A percentile compares a stretch with the other conserved stretches of the same genome.
Evolutionary conservation across 2,113 vertebrate species (phyloP).

Genomic region (Sapajus apella): DNA sequence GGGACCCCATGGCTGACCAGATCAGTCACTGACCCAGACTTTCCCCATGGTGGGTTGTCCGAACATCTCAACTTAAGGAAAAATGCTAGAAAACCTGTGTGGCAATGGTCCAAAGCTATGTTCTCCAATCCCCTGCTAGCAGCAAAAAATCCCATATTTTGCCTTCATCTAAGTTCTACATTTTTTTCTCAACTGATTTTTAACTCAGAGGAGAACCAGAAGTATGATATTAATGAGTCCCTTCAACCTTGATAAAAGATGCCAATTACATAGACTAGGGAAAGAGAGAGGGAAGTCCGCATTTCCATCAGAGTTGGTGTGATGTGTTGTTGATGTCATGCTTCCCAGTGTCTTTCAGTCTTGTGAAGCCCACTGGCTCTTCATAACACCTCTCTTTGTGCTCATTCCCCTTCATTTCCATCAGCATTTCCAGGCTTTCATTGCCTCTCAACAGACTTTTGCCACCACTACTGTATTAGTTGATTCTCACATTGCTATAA

Average conservation of each 20-base stretch:
- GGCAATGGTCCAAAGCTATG: not conserved
- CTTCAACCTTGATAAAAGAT: not conserved
- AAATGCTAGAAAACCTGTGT: not conserved
- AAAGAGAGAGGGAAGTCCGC: not conserved
- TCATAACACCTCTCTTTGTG: not conserved
- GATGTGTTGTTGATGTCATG: not conserved
- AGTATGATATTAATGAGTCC: not conserved
- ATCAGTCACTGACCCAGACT: not conserved
- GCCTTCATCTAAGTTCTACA: not conserved
- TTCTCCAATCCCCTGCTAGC: not conserved
- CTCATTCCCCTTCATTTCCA: not conserved
- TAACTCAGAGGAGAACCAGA: not conserved
- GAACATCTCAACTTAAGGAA: not conserved
- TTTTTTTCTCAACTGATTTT: slow-evolving; percentile 1
- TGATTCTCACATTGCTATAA: no score
- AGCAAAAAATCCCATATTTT: not conserved
- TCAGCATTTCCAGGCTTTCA: not conserved
- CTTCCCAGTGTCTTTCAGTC: not conserved
- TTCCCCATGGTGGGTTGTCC: not conserved
- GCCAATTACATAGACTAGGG: not conserved
- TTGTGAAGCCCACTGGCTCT: not conserved
- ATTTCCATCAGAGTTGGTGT: not conserved
- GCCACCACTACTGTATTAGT: not conserved
- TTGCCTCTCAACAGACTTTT: not conserved
- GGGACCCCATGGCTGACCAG: not conserved